Evolutionary conservation across 2,888 invertebrate genomes (phyloP), one percentile per base, ranked within the genome.

Genomic region (Orchesella flavescens): DNA sequence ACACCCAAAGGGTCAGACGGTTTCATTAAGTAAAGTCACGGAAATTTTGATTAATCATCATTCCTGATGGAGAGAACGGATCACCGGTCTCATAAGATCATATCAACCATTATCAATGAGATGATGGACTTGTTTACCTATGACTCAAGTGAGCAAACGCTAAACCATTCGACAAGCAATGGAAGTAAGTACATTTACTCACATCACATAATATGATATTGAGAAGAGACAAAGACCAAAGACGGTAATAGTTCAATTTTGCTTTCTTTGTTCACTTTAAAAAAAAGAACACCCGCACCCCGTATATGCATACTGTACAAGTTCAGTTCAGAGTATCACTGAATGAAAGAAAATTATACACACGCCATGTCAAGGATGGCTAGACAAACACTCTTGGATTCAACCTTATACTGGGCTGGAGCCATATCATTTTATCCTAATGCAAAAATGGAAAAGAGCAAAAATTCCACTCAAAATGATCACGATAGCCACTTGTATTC

Each of bases 11-110:
- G 81, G 65, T 65, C 75, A 69, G 81, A 71, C 75, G 46, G 69
- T 75, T 75, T 82, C 81, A 82, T 82, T 82, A 69, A 65, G 23
- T 68, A 66, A 61, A 81, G 81, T 63, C 68, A 68, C 74, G 78
- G 66, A 78, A 85, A 82, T 85, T 84, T 82, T 85, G 84, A 85
- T 85, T 85, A 85, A 85, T 85, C 84, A 85, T 85, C 84, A 23
- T 75, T 19, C 23, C 12, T 12, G 34, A 34, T 34, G 34, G 34
- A 34, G 34, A 34, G 19, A 49, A 34, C 7, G 71, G 19, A 71
- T 71, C 71, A 17, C 23, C 59, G 17, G 21, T 46, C 68, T 68
- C 12, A 49, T 21, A 9, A 46, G 49, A 68, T 43, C 34, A n/a
- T 53, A 66, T 66, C 46, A 68, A n/a, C 49, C 49, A 68, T 44